These are phyloP conservation scores for Ctenochaetus hawaiiensis DNA, from an alignment of 2,797 vertebrate genomes.

Conservation along the genomic window DNA sequence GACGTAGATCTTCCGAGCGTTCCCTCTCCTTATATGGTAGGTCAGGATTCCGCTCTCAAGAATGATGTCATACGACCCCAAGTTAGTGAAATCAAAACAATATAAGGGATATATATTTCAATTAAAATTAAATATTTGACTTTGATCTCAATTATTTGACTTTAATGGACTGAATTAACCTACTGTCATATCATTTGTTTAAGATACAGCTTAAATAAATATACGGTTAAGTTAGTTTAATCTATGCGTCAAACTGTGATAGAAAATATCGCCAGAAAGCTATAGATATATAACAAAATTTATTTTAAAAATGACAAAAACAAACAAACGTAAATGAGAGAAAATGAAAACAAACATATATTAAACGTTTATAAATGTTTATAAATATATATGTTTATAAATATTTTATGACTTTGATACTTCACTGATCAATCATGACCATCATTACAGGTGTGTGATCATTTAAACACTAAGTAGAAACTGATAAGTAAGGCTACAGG, in stretches of 20 bases:
- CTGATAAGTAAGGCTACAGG: not conserved
- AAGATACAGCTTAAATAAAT: not conserved
- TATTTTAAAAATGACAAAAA: not conserved
- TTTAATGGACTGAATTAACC: not conserved
- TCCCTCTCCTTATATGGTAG: slow-evolving; percentile 80
- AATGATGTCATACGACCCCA: slow-evolving; percentile 76
- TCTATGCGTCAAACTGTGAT: not conserved
- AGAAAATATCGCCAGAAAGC: not conserved
- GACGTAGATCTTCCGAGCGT: slow-evolving; percentile 80
- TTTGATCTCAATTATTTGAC: too few species aligned
- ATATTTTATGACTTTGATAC: not conserved
- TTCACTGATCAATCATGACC: not conserved
- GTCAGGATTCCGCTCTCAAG: slow-evolving; percentile 74
- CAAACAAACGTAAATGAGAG: too few species aligned
- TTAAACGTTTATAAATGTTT: too few species aligned
- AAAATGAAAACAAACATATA: too few species aligned
- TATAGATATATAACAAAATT: not conserved
- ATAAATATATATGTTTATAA: not conserved
- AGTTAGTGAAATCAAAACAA: slow-evolving; percentile 52
- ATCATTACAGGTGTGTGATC: not conserved
- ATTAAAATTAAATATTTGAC: too few species aligned
- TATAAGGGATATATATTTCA: too few species aligned
- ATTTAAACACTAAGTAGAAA: not conserved
- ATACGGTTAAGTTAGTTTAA: not conserved
- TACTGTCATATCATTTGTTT: not conserved